Evolutionary conservation across 64 coral and sea anemone genomes (phyloP), one percentile per base, ranked within the genome.

Genomic region (Astreopora myriophthalma): DNA sequence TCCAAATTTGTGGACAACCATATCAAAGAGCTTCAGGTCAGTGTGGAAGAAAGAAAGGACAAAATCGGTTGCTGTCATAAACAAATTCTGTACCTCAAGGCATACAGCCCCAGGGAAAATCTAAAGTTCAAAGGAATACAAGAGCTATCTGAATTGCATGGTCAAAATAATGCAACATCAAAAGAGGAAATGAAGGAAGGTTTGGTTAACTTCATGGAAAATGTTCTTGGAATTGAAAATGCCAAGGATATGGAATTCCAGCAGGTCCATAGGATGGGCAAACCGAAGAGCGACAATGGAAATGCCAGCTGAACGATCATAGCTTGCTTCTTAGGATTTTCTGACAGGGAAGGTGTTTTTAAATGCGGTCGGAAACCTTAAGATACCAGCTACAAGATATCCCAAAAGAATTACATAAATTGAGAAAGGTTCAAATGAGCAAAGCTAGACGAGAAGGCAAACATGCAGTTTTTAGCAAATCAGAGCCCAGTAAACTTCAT

Each of bases 71-170:
- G 12, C n/a, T 63, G 58, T 0, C n/a, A 30, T 6, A 67, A 67
- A 1, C n/a, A 26, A 26, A 67, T 26, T 0, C n/a, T 67, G 64
- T 67, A 67, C 12, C 27, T 67, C 5, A 22, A 67, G 39, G 39
- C 73, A 0, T 75, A 75, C 16, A 75, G 2, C 39, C 73, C 31
- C 26, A 6, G 78, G 1, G 78, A 82, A 40, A 82, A 82, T 33
- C 23, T 82, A 33, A 82, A 55, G 10, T 82, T 82, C 78, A 13
- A 82, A 24, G 78, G 78, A 55, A 74, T 87, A 12, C 67, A 66
- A 26, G 85, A 73, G n/a, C 1, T 67, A 8, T 26, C 64, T 12
- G 0, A 67, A 67, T 27, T 7, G n/a, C 3, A 7, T 2, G 58
- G n/a, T 20, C 16, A 28, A 28, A 5, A 30, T 19, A 67, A 67